Conservation (phyloP, 2,113 vertebrate species). For the Ploceus nigricollis region DNA sequence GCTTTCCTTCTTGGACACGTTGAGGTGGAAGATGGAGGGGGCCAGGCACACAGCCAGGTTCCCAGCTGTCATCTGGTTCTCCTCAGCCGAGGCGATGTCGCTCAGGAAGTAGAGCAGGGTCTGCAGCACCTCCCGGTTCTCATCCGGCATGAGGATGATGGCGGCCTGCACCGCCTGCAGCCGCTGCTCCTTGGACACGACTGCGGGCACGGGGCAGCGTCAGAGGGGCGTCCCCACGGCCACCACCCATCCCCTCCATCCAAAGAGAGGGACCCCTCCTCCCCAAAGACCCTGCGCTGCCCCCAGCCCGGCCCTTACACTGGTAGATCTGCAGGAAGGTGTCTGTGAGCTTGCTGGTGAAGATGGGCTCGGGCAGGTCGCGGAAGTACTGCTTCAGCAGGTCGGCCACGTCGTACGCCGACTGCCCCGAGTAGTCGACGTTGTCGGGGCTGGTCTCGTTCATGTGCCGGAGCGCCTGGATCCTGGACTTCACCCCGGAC, state of each 20-base stretch:
- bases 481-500: slow-evolving; percentile 86
- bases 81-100: slow-evolving; percentile 80
- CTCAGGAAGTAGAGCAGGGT: slow-evolving; percentile 87
- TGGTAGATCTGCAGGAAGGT: slow-evolving; percentile 89
- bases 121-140: slow-evolving; percentile 88
- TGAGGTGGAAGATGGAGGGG: slow-evolving; percentile 87
- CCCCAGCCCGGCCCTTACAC: slow-evolving; percentile 62
- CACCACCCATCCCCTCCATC: not conserved
- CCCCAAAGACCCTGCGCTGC: rapidly evolving
- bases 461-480: slow-evolving; percentile 81
- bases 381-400: slow-evolving; percentile 88
- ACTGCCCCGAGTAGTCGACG: slow-evolving; percentile 82
- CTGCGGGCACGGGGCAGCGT: slow-evolving; percentile 37
- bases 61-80: slow-evolving; percentile 87
- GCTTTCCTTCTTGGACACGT: slow-evolving; percentile 81
- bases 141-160: slow-evolving; percentile 81
- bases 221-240: rapidly evolving
- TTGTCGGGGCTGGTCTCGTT: slow-evolving; percentile 81
- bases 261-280: not conserved
- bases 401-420: slow-evolving; percentile 84
- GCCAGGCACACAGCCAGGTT: slow-evolving; percentile 87
- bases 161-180: slow-evolving; percentile 80
- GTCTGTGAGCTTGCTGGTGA: slow-evolving; percentile 84
- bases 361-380: slow-evolving; percentile 84
- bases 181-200: slow-evolving; percentile 81